Base-by-base conservation (phyloP, 2,888 invertebrate genomes). In the Coremacera marginata region DNA sequence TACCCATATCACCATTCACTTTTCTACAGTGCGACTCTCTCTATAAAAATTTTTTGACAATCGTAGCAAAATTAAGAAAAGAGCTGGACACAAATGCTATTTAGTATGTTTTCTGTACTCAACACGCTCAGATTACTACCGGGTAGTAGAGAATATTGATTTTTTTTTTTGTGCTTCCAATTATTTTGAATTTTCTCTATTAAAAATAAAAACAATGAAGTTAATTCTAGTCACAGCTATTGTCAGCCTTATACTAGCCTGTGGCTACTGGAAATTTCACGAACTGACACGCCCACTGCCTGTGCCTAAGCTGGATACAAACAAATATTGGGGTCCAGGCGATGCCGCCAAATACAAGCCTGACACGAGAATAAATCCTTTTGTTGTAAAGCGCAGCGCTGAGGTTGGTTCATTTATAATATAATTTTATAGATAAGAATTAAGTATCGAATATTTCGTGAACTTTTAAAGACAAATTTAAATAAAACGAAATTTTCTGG, bases 271-370 rank as follows among this genome's bases (percentile, higher is more conserved):
- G 11, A 77, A 82, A 22, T 85, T 85, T 51, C 75, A 82, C 68
- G 81, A 86, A 44, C 78, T 87, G 71, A 84, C 82, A 75, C 84
- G 85, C 77, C 85, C 89, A 44, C 73, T 88, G 70, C 85, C 86
- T 9, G 83, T 83, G 49, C 89, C 89, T 2, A 80, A 83, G 70
- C 76, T 87, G 11, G 85, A 87, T 79, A 81, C 85, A n/a, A 83
- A 89, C 34, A 86, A 82, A 44, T 89, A 88, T 77, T 89, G 89
- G 89, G 89, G 89, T 4, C 85, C 84, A 0, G 89, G 88, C 0
- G 80, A 85, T 71, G 84, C 57, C 49, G 82, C 83, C 31, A 78
- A 84, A 11, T 87, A 88, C 77, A 83, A 83, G 65, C 86, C 87
- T 67, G 86, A 89, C 77, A 76, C 82, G 31, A 81, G 84, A 14